Evolutionary conservation across 2,113 vertebrate genomes (phyloP).

Genomic region (Gambusia holbrooki): DNA sequence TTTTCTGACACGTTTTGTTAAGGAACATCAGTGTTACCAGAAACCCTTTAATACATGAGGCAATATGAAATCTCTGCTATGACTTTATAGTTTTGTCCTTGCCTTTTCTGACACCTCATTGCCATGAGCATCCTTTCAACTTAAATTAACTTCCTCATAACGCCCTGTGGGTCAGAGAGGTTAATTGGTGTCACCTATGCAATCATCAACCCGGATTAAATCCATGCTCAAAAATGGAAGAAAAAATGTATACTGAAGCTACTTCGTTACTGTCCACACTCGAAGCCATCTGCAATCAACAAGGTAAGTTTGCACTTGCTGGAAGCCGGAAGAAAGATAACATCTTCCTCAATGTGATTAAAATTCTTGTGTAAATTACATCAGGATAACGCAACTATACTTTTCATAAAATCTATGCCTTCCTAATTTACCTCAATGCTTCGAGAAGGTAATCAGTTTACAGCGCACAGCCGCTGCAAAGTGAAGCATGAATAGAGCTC

Average conservation of each 20-base stretch:
- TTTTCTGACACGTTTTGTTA: not conserved
- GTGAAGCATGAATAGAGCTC: constrained; percentile 18
- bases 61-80: not conserved
- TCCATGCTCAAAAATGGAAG: not conserved
- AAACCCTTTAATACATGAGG: no score
- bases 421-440: constrained; percentile 28
- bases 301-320: constrained; percentile 8
- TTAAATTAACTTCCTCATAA: not conserved
- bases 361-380: constrained; percentile 14
- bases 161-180: not conserved
- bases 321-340: constrained; percentile 28
- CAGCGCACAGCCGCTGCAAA: constrained; percentile 6
- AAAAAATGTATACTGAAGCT: not conserved
- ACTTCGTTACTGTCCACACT: not conserved
- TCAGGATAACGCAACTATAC: constrained; percentile 9
- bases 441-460: constrained; percentile 28
- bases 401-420: constrained; percentile 27
- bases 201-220: constrained; percentile 4
- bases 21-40: not conserved
- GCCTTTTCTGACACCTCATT: not conserved
- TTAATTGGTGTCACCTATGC: constrained; percentile 8
- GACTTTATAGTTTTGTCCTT: not conserved
- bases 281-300: not conserved
- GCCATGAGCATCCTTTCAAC: not conserved
- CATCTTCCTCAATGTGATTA: constrained; percentile 16